A percentile compares a stretch with the other conserved stretches of the same genome.
phyloP scores from a whole-genome alignment of 2,113 vertebrate genomes.

The Genyomyrus donnyi region DNA sequence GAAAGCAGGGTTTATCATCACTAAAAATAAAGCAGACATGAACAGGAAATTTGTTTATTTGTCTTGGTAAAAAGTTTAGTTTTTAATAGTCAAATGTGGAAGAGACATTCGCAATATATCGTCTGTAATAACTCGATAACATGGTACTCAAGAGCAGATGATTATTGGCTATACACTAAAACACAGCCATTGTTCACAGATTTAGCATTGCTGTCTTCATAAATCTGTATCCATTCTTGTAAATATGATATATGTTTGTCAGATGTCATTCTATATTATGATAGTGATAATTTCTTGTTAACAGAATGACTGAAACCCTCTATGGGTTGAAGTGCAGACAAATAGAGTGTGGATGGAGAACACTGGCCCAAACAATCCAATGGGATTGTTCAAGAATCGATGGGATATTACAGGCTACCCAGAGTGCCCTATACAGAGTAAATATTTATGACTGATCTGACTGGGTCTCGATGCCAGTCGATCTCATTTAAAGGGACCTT shows the following conservation, averaged over 20 bases:
- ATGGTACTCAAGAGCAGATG: background rate
- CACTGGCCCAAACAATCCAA: slow-evolving; percentile 54
- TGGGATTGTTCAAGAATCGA: slow-evolving; percentile 84
- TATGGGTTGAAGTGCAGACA: background rate
- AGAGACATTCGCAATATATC: background rate
- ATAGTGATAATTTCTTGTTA: slow-evolving; percentile 7
- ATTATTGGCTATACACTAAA: background rate
- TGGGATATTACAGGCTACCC: slow-evolving; percentile 76
- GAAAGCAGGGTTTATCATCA: background rate
- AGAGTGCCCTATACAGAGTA: slow-evolving; percentile 87
- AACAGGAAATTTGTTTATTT: background rate
- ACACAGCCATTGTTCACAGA: background rate
- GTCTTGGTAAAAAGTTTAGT: background rate
- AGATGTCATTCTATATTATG: background rate
- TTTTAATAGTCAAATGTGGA: background rate
- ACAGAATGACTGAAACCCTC: background rate
- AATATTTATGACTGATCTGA: slow-evolving; percentile 99
- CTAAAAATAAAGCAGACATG: background rate
- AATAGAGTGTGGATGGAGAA: background rate
- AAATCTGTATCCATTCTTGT: background rate
- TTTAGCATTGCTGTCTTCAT: background rate
- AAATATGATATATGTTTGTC: background rate
- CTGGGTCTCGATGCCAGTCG: slow-evolving; percentile 91
- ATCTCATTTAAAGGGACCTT: slow-evolving; percentile 89
- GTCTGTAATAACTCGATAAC: background rate